These are phyloP conservation scores for Dasypus novemcinctus DNA, from an alignment of 2,113 vertebrate genomes.

Conservation along the genomic window DNA sequence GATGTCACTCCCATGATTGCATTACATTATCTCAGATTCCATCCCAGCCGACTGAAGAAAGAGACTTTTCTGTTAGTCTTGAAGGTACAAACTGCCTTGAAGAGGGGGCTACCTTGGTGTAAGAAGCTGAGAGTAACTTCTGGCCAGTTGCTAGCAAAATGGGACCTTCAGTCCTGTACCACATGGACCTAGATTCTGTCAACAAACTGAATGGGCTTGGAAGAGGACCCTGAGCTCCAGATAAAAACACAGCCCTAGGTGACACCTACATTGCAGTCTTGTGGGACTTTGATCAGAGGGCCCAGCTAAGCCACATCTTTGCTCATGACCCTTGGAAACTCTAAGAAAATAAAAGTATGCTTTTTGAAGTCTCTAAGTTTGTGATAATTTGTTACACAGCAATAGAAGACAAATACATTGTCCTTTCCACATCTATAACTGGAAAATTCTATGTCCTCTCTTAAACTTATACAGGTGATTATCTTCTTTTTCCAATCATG, in stretches of 20 bases:
- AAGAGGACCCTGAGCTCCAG: too few relatives aligned
- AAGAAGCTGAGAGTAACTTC: background rate
- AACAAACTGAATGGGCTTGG: too few relatives aligned
- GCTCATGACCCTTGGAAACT: background rate
- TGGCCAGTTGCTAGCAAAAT: too few relatives aligned
- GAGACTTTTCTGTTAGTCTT: background rate
- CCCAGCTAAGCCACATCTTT: background rate
- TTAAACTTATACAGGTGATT: background rate
- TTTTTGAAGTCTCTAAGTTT: background rate
- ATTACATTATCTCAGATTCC: background rate
- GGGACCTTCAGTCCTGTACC: too few relatives aligned
- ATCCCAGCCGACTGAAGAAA: background rate
- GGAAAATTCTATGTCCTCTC: background rate
- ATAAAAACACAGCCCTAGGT: too few relatives aligned
- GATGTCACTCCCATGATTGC: background rate
- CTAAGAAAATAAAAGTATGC: background rate
- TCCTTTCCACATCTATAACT: background rate
- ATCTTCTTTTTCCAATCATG: background rate
- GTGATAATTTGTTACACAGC: background rate
- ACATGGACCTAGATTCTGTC: too few relatives aligned
- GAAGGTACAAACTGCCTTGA: background rate
- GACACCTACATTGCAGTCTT: too few relatives aligned
- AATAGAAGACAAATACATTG: background rate
- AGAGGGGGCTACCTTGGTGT: background rate
- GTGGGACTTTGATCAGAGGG: too few relatives aligned